Evolutionary conservation across 2,797 vertebrate species (phyloP).

Genomic region (Lophius americanus): DNA sequence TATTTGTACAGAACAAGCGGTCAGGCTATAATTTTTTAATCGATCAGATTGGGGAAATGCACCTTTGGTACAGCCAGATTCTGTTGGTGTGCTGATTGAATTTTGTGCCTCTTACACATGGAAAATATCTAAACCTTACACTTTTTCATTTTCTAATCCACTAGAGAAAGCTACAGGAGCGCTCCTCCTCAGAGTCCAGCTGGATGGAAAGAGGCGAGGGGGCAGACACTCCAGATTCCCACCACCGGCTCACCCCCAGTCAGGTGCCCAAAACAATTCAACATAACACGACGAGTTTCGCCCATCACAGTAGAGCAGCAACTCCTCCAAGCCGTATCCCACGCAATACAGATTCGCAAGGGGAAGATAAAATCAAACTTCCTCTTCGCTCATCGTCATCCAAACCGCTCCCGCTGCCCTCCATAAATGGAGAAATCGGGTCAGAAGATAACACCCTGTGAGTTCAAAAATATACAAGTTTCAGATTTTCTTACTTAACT

Average conservation of each 20-base stretch:
- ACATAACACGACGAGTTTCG: conserved; percentile 6
- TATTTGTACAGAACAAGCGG: too few species aligned
- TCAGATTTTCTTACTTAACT: neutral
- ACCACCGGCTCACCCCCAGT: conserved; percentile 57
- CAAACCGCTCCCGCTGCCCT: conserved; percentile 37
- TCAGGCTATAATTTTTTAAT: too few species aligned
- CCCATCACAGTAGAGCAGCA: conserved; percentile 8
- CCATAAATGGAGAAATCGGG: conserved; percentile 67
- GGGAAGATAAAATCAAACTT: conserved; percentile 55
- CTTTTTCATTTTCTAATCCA: neutral
- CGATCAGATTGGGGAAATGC: too few species aligned
- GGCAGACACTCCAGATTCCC: conserved; percentile 69
- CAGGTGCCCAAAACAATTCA: conserved; percentile 20
- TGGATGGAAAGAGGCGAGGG: conserved; percentile 69
- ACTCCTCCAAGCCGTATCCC: neutral
- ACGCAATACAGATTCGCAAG: conserved; percentile 1
- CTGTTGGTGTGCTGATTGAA: neutral
- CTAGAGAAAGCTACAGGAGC: conserved; percentile 66
- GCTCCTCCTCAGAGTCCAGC: conserved; percentile 76
- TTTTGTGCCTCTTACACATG: neutral
- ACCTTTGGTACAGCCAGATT: too few species aligned
- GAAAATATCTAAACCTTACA: neutral
- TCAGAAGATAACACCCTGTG: conserved; percentile 68
- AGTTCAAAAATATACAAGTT: conserved; percentile 32
- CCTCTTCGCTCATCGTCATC: conserved; percentile 49